A percentile compares a stretch with the other conserved stretches of the same genome.
phyloP scores from a whole-genome alignment of 2,888 invertebrate species.

The Ophion ventricosus region DNA sequence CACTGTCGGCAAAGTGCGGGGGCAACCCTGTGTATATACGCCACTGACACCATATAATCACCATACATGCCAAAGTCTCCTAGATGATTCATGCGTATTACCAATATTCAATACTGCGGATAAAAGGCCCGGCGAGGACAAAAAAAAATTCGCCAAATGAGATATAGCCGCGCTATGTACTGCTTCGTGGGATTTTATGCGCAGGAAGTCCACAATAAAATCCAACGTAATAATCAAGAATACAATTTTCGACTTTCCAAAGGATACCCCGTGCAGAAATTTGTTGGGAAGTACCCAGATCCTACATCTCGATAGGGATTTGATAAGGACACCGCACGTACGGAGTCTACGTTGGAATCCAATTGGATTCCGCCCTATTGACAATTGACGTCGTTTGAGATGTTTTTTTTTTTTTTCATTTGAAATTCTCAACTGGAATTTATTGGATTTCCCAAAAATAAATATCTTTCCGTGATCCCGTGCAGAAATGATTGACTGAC shows the following conservation, averaged over 20 bases:
- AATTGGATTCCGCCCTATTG: too few species aligned
- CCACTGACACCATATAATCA: slow-evolving; percentile 81
- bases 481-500: too few species aligned
- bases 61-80: slow-evolving; percentile 74
- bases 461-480: too few species aligned
- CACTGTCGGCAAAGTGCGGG: slow-evolving; percentile 76
- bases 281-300: too few species aligned
- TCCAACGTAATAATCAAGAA: not conserved
- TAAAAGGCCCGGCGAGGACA: slow-evolving; percentile 36
- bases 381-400: too few species aligned
- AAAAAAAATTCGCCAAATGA: slow-evolving; percentile 31
- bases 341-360: too few species aligned
- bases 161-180: not conserved
- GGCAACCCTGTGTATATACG: slow-evolving; percentile 75
- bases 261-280: too few species aligned
- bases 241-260: not conserved
- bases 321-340: too few species aligned
- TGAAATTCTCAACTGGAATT: too few species aligned
- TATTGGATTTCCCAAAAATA: too few species aligned
- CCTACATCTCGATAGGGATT: too few species aligned
- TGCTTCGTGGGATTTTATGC: not conserved
- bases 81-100: slow-evolving; percentile 75
- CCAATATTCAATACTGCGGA: slow-evolving; percentile 72
- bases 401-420: too few species aligned
- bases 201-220: not conserved